phyloP scores from a whole-genome alignment of 2,797 vertebrate species.

The Propithecus perrieri region DNA sequence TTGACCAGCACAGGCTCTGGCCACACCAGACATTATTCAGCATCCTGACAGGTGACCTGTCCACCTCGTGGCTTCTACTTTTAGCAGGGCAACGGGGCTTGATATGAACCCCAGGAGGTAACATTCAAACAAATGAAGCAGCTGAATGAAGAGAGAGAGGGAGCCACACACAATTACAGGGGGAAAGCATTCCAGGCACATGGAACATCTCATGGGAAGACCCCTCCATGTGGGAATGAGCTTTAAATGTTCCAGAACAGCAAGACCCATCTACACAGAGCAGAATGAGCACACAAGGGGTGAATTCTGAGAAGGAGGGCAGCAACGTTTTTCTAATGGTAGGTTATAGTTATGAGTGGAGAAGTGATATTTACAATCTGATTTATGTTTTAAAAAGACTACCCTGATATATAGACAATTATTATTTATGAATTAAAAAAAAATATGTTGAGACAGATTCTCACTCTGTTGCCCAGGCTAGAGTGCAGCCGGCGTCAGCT shows the following conservation, averaged over 20 bases:
- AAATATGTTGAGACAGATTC: too few relatives aligned
- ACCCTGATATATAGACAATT: neutral
- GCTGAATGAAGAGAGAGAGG: neutral
- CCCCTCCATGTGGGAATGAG: neutral
- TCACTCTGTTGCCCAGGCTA: too few relatives aligned
- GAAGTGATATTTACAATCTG: neutral
- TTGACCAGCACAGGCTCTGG: slow-evolving; percentile 27
- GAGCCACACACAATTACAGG: neutral
- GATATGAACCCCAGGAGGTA: neutral
- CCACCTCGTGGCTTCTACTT: neutral
- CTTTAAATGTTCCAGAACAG: too few relatives aligned
- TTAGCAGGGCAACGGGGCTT: neutral
- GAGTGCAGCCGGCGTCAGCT: too few relatives aligned
- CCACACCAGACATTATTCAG: slow-evolving; percentile 39
- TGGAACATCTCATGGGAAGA: neutral
- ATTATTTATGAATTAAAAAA: neutral
- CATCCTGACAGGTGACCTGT: slow-evolving; percentile 47
- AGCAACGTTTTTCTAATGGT: neutral
- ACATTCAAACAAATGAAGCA: neutral
- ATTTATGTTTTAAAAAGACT: neutral
- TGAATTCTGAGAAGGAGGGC: neutral
- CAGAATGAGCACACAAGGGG: neutral
- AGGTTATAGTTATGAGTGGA: neutral
- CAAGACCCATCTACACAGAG: neutral
- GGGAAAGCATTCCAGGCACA: neutral